Evolutionary conservation across 1,140 invertebrate genomes (phyloP).

Genomic region (Atta texana): DNA sequence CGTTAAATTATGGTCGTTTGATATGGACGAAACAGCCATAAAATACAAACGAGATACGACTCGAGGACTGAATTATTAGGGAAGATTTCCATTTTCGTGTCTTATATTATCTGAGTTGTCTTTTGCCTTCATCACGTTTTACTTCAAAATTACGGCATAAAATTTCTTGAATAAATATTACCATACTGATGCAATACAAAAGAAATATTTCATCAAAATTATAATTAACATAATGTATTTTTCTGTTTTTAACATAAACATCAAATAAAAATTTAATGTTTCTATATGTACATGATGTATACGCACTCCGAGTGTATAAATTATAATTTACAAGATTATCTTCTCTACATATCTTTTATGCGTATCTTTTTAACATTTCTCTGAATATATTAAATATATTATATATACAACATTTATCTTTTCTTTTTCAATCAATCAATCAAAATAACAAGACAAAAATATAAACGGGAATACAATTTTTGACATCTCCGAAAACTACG

Average conservation of each 20-base stretch:
- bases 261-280: not conserved
- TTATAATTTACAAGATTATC: not conserved
- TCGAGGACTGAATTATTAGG: slow-evolving; percentile 22
- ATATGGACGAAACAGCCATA: slow-evolving; percentile 55
- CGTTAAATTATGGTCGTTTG: slow-evolving; percentile 64
- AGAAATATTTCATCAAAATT: slow-evolving; percentile 10
- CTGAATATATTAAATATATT: not conserved
- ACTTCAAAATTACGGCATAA: not conserved
- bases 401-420: not conserved
- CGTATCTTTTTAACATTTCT: not conserved
- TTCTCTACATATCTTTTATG: not conserved
- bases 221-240: too few relatives aligned
- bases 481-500: slow-evolving; percentile 22
- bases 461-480: slow-evolving; percentile 5
- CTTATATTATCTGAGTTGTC: not conserved
- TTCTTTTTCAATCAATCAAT: not conserved
- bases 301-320: not conserved
- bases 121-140: not conserved
- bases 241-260: not conserved
- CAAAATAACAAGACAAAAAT: not conserved
- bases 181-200: not conserved
- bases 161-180: not conserved
- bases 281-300: not conserved
- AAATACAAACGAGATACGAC: slow-evolving; percentile 35
- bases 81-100: slow-evolving; percentile 31